phyloP scores from a whole-genome alignment of 2,888 invertebrate species.

The Metacarcinus magister region DNA sequence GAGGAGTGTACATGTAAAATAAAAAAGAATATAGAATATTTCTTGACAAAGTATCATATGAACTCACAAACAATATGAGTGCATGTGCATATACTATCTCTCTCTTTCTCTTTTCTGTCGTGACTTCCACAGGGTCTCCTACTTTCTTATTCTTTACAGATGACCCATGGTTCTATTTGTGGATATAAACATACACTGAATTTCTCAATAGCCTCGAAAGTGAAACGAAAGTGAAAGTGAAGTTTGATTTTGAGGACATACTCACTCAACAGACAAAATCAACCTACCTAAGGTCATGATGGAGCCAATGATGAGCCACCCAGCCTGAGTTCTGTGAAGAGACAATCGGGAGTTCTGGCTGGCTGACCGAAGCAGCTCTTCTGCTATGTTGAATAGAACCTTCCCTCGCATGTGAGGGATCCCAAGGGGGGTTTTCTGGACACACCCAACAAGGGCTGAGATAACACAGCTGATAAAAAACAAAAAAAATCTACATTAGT shows the following conservation, averaged over 20 bases:
- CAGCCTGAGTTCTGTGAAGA: slow-evolving; percentile 97
- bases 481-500: neutral
- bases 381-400: slow-evolving; percentile 97
- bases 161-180: too few species aligned
- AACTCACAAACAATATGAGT: too few species aligned
- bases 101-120: too few species aligned
- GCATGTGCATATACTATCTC: too few species aligned
- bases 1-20: too few species aligned
- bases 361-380: slow-evolving; percentile 97
- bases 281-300: slow-evolving; percentile 95
- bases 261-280: neutral
- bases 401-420: slow-evolving; percentile 99
- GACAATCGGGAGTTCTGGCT: slow-evolving; percentile 98
- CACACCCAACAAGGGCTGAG: slow-evolving; percentile 96
- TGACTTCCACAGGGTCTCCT: too few species aligned
- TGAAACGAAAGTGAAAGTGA: too few species aligned
- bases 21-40: too few species aligned
- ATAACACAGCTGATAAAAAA: slow-evolving; percentile 91
- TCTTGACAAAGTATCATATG: too few species aligned
- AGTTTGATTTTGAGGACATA: neutral
- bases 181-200: too few species aligned
- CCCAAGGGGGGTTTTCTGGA: slow-evolving; percentile 94
- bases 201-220: too few species aligned
- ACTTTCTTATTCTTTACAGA: too few species aligned
- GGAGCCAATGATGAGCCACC: slow-evolving; percentile 98